These are phyloP conservation scores for Planiliza haematocheilus DNA, from an alignment of 2,113 vertebrate species.

Conservation along the genomic window DNA sequence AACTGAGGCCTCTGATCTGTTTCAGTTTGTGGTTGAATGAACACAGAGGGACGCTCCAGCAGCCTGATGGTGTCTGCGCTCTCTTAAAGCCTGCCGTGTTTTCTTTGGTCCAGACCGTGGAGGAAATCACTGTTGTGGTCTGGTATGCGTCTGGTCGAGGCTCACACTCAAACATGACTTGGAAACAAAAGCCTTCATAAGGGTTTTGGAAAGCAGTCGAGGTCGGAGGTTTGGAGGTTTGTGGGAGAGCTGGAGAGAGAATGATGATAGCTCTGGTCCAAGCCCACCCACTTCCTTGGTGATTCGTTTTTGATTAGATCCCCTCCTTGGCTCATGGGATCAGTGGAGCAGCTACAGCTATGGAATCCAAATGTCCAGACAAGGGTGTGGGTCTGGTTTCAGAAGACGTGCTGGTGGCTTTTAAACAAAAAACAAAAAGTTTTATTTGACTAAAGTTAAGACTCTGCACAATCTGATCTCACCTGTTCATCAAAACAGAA, in stretches of 20 bases:
- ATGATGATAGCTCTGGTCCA: not conserved
- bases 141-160: not conserved
- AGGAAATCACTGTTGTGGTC: conserved; percentile 4
- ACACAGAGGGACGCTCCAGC: not conserved
- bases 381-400: not conserved
- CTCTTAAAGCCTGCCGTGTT: conserved; percentile 1
- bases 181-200: conserved; percentile 7
- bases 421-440: not conserved
- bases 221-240: not conserved
- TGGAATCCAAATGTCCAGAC: not conserved
- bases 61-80: not conserved
- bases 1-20: too few relatives aligned
- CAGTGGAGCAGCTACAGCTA: not conserved
- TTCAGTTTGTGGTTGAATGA: conserved; percentile 12
- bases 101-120: conserved; percentile 6
- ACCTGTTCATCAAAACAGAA: too few relatives aligned
- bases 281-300: conserved; percentile 16
- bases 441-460: not conserved
- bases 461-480: not conserved
- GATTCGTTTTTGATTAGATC: not conserved
- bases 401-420: not conserved
- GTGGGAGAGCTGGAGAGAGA: not conserved
- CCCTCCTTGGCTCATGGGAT: not conserved
- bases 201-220: not conserved
- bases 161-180: not conserved